A percentile compares a stretch with the other conserved stretches of the same genome.
Conservation (phyloP, 2,888 invertebrate species). For the Oscheius onirici region DNA sequence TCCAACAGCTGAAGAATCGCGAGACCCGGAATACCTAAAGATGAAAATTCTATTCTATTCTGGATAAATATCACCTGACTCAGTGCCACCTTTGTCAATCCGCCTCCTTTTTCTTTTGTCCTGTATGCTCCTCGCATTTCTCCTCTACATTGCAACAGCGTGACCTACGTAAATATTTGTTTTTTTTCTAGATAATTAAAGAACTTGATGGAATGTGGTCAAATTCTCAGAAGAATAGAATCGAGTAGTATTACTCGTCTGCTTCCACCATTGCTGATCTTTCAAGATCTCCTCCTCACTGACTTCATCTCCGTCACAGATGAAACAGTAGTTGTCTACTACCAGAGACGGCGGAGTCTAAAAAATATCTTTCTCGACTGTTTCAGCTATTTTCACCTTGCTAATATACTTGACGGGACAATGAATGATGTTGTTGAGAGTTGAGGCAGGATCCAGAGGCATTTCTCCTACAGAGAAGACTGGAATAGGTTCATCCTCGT, state of each 20-base stretch:
- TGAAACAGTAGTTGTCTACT: slow-evolving; percentile 63
- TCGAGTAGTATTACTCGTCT: slow-evolving; percentile 62
- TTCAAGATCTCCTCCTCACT: slow-evolving; percentile 33
- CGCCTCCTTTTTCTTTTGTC: slow-evolving; percentile 41
- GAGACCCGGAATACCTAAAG: slow-evolving; percentile 57
- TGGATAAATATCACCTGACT: too few species aligned
- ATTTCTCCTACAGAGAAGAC: slow-evolving; percentile 55
- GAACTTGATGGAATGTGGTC: slow-evolving; percentile 55
- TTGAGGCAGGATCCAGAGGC: slow-evolving; percentile 58
- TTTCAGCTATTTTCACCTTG: slow-evolving; percentile 43
- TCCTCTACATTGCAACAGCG: slow-evolving; percentile 57
- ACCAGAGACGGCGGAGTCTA: slow-evolving; percentile 59
- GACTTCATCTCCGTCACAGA: slow-evolving; percentile 58
- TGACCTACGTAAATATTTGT: slow-evolving; percentile 41
- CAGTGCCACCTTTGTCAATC: slow-evolving; percentile 42
- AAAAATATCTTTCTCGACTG: not conserved
- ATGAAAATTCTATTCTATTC: too few species aligned
- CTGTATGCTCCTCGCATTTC: slow-evolving; percentile 56
- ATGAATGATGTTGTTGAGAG: slow-evolving; percentile 56
- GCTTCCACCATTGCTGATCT: slow-evolving; percentile 64
- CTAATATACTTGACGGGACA: slow-evolving; percentile 63
- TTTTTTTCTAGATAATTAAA: not conserved
- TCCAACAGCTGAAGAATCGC: slow-evolving; percentile 65
- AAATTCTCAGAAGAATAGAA: slow-evolving; percentile 65
- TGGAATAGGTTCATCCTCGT: slow-evolving; percentile 40